Evolutionary conservation across 1,140 invertebrate species (phyloP), one percentile per base, ranked within the genome.

Genomic region (Drosophila nebulosa): DNA sequence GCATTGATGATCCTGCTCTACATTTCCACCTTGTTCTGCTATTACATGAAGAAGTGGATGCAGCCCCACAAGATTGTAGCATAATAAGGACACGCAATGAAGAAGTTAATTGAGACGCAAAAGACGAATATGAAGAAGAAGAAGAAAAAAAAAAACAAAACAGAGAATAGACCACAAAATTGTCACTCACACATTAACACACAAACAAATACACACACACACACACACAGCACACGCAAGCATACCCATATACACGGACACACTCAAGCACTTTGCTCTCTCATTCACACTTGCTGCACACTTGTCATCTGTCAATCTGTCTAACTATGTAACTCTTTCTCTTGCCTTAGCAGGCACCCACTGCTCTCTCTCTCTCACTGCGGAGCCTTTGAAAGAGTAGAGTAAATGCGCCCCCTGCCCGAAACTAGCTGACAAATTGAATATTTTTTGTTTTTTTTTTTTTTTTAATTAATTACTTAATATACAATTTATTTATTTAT

Each of bases 11-110:
- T 98, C 36, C 93, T 98, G n/a, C 94, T 98, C 14, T 98, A 98
- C 92, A 95, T 97, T 79, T 96, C 95, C 59, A 97, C 96, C 22
- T 93, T 97, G 71, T 97, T 97, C 93, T 97, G 95, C 91, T 97
- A 97, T 92, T 97, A 96, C 93, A 97, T 97, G 95, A 96, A 96
- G 90, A 97, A 97, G 91, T 97, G 96, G 96, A 93, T 97, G 91
- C 93, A 95, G 74, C 96, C 96, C 16, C 93, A 95, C 64, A 97
- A 97, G 92, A 95, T 95, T 90, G 94, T 96, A 93, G 94, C 95
- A 85, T 96, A 94, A 85, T 96, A 94, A 78, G 71, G 59, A 66
- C 50, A 9, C 10, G 4, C 14, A 30, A 30, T 7, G n/a, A 18
- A 26, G 26, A 68, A 58, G 69, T 46, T 58, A 22, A 69, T 46